Percentiles rank a stretch among this genome's conserved stretches.
Evolutionary conservation across 2,113 vertebrate species (phyloP).

Genomic region (Anoura caudifer): DNA sequence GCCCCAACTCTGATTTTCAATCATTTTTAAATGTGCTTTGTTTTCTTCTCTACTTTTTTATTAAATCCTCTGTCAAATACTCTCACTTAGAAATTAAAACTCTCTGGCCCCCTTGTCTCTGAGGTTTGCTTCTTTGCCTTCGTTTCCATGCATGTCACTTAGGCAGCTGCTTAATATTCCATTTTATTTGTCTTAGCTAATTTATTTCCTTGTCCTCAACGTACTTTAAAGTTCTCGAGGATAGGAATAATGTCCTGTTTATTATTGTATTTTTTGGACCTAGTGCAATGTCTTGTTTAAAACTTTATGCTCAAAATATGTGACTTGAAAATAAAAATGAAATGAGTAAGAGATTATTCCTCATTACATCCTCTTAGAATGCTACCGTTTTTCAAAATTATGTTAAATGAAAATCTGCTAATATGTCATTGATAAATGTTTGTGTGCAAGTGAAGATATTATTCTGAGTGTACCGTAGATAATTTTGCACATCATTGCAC

Average conservation of each 20-base stretch:
- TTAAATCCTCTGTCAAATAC: not conserved
- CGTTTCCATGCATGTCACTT: not conserved
- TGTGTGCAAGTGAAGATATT: constrained; percentile 48
- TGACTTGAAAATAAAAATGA: not conserved
- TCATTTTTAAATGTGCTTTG: not conserved
- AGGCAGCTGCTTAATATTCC: not conserved
- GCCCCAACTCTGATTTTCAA: not conserved
- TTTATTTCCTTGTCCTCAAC: not conserved
- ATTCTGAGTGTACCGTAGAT: constrained; percentile 44
- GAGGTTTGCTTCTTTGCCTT: not conserved
- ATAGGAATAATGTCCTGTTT: not conserved
- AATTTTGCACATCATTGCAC: constrained; percentile 73
- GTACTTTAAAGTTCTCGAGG: not conserved
- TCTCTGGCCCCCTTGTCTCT: not conserved
- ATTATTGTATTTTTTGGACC: not conserved
- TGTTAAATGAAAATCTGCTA: constrained; percentile 34
- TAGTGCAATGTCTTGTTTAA: not conserved
- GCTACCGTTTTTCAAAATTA: not conserved
- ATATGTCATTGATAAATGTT: constrained; percentile 9
- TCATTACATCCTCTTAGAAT: not conserved
- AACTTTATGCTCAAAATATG: not conserved
- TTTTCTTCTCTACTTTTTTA: not conserved
- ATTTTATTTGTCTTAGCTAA: not conserved
- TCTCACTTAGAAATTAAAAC: not conserved
- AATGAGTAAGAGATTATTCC: not conserved